These are phyloP conservation scores for Varroa destructor DNA, from an alignment of 1,140 invertebrate genomes.

Conservation along the genomic window DNA sequence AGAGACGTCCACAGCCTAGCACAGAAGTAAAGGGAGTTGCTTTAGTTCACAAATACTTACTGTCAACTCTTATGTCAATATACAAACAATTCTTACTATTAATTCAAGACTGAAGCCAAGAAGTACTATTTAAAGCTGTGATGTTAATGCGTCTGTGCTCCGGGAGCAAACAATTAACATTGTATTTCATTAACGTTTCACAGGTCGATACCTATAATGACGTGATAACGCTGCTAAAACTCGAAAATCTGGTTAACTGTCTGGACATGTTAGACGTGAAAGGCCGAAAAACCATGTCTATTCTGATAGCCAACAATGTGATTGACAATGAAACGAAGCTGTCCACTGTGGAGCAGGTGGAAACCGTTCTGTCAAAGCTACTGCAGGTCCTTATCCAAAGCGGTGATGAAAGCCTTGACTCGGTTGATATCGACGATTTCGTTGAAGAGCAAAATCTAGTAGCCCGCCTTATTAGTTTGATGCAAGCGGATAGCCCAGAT, in stretches of 20 bases:
- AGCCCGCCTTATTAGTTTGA: conserved; percentile 74
- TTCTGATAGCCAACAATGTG: conserved; percentile 73
- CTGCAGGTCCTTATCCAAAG: conserved; percentile 28
- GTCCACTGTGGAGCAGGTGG: conserved; percentile 64
- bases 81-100: too few relatives aligned
- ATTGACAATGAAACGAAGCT: conserved; percentile 75
- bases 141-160: too few relatives aligned
- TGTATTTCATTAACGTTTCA: not conserved
- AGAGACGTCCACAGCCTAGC: too few relatives aligned
- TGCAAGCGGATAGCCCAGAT: conserved; percentile 67
- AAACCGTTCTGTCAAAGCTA: conserved; percentile 27
- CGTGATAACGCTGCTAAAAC: conserved; percentile 58
- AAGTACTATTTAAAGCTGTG: too few relatives aligned
- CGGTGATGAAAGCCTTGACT: conserved; percentile 29
- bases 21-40: too few relatives aligned
- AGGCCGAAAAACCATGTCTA: conserved; percentile 69
- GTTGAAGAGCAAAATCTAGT: conserved; percentile 88
- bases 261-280: conserved; percentile 77
- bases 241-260: conserved; percentile 69
- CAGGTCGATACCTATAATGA: conserved; percentile 78
- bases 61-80: too few relatives aligned
- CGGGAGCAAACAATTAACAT: too few relatives aligned
- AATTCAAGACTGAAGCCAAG: too few relatives aligned
- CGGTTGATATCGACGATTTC: conserved; percentile 76
- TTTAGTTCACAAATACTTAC: too few relatives aligned